Evolutionary conservation across 2,113 vertebrate species (phyloP).

Genomic region (Oplegnathus fasciatus): DNA sequence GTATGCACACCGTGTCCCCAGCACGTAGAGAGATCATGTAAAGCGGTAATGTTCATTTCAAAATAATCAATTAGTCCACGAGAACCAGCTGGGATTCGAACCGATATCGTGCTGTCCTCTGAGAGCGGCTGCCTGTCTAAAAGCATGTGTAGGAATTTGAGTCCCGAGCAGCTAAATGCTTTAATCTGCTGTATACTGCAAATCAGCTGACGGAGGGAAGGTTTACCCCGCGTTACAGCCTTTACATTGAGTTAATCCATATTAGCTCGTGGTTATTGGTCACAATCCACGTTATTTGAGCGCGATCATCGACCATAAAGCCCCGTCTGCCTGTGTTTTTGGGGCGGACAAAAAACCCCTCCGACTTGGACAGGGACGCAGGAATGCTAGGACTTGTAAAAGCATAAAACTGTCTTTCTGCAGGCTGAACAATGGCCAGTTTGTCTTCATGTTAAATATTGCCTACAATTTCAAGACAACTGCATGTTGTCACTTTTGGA

Average conservation of each 20-base stretch:
- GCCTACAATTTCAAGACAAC: constrained; percentile 18
- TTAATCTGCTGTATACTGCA: constrained; percentile 65
- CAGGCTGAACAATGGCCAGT: constrained; percentile 66
- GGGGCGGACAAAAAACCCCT: constrained; percentile 41
- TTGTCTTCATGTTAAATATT: constrained; percentile 45
- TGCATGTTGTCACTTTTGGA: constrained; percentile 15
- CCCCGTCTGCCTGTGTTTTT: constrained; percentile 28
- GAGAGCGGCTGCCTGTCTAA: constrained; percentile 14
- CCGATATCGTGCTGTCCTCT: neutral
- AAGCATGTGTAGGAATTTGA: constrained; percentile 64
- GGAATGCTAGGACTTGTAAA: constrained; percentile 69
- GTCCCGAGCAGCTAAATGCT: constrained; percentile 41
- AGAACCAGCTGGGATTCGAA: neutral
- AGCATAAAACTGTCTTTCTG: constrained; percentile 51
- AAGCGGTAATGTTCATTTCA: neutral
- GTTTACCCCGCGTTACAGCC: constrained; percentile 22
- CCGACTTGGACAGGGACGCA: constrained; percentile 37
- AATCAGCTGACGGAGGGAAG: constrained; percentile 71
- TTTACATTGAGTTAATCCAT: constrained; percentile 47
- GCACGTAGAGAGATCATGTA: neutral
- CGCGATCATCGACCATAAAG: constrained; percentile 10
- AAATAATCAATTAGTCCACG: neutral
- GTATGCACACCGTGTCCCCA: neutral
- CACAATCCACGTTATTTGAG: constrained; percentile 38
- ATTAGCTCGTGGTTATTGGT: constrained; percentile 48